Conservation (phyloP, 2,797 vertebrate genomes). For the Pangasius mekongensis region DNA sequence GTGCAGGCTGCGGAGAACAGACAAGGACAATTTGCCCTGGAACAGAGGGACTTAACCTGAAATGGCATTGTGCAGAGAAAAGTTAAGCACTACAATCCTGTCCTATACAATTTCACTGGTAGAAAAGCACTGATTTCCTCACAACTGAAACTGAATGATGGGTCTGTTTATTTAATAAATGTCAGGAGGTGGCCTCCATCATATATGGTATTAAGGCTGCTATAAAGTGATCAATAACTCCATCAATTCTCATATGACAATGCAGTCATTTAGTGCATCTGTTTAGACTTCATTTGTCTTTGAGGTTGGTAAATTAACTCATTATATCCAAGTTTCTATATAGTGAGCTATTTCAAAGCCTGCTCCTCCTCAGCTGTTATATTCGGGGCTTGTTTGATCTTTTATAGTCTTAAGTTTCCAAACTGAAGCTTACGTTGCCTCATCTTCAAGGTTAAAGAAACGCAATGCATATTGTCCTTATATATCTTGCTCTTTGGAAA, state of each 20-base stretch:
- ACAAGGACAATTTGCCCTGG: conserved; percentile 32
- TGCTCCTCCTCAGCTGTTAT: conserved; percentile 2
- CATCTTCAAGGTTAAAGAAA: conserved; percentile 25
- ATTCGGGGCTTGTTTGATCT: conserved; percentile 19
- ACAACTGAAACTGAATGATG: conserved; percentile 39
- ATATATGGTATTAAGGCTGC: conserved; percentile 41
- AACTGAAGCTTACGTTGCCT: neutral
- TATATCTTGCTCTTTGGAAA: neutral
- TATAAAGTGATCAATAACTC: conserved; percentile 52
- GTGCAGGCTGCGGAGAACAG: conserved; percentile 5
- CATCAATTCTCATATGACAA: conserved; percentile 39
- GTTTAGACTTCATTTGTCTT: conserved; percentile 42
- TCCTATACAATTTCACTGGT: neutral
- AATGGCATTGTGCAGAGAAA: conserved; percentile 14
- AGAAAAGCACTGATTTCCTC: conserved; percentile 50
- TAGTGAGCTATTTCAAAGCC: conserved; percentile 12
- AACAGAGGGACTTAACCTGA: conserved; percentile 14
- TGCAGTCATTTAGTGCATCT: conserved; percentile 11
- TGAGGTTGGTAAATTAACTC: conserved; percentile 38
- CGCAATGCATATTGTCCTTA: neutral
- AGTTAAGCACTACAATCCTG: conserved; percentile 29
- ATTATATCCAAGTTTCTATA: conserved; percentile 24
- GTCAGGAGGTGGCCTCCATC: conserved; percentile 37
- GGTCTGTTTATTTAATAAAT: conserved; percentile 53
- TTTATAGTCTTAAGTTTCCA: neutral